phyloP scores from a whole-genome alignment of 2,797 vertebrate genomes.

The Alectoris magna region DNA sequence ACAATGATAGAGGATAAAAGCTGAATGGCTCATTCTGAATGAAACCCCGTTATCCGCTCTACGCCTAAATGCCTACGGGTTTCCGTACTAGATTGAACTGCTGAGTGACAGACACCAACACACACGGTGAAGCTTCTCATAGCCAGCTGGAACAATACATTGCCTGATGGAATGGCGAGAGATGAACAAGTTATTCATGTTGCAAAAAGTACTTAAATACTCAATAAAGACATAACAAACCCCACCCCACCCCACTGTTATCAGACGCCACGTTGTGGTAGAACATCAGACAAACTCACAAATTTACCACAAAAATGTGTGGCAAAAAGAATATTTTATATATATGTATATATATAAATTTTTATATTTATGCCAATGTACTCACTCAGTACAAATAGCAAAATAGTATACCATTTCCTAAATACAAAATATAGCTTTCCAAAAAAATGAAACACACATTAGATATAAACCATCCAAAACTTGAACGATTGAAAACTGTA shows the following conservation, averaged over 20 bases:
- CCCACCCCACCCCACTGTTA: slow-evolving; percentile 74
- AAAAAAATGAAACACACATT: slow-evolving; percentile 88
- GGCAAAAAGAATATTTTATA: slow-evolving; percentile 87
- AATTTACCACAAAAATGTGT: slow-evolving; percentile 87
- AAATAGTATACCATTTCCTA: slow-evolving; percentile 88
- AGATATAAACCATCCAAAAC: slow-evolving; percentile 89
- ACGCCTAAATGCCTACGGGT: slow-evolving; percentile 49
- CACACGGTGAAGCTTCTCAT: slow-evolving; percentile 68
- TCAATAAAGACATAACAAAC: slow-evolving; percentile 82
- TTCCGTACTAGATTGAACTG: slow-evolving; percentile 51
- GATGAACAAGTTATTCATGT: slow-evolving; percentile 77
- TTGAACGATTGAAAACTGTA: slow-evolving; percentile 87
- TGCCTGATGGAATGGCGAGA: slow-evolving; percentile 81
- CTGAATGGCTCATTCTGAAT: slow-evolving; percentile 79
- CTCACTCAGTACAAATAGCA: slow-evolving; percentile 88
- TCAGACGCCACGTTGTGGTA: slow-evolving; percentile 84
- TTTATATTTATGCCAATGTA: slow-evolving; percentile 87
- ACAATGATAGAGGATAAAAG: slow-evolving; percentile 76
- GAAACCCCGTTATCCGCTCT: slow-evolving; percentile 63
- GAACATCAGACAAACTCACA: slow-evolving; percentile 85
- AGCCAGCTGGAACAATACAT: slow-evolving; percentile 71
- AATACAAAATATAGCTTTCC: slow-evolving; percentile 89
- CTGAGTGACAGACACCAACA: slow-evolving; percentile 62
- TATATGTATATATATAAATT: slow-evolving; percentile 83
- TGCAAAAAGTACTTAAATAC: slow-evolving; percentile 83